Percentiles rank a stretch among this genome's conserved stretches.
Evolutionary conservation across 2,113 vertebrate species (phyloP).

Genomic region (Nothocercus julius): DNA sequence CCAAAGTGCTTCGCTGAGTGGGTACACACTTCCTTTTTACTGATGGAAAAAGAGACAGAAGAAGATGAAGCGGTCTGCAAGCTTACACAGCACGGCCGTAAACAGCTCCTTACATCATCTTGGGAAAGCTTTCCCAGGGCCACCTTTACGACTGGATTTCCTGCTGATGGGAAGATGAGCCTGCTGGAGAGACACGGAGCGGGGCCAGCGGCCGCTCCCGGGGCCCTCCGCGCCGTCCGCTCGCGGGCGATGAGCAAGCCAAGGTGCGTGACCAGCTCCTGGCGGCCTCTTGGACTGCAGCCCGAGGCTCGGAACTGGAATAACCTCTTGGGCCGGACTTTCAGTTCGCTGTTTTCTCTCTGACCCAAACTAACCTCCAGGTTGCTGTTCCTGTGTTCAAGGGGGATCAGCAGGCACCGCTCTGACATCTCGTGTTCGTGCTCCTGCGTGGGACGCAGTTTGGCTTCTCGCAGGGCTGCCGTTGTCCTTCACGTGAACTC

Average conservation of each 20-base stretch:
- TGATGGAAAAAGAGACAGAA: neutral
- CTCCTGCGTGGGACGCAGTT: neutral
- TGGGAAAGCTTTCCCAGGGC: neutral
- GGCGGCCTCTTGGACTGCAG: rapidly evolving
- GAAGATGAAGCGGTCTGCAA: neutral
- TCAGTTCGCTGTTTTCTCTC: neutral
- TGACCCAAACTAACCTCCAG: neutral
- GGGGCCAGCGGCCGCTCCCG: neutral
- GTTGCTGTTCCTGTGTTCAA: neutral
- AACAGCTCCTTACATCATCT: neutral
- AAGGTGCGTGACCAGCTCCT: neutral
- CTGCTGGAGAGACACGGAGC: rapidly evolving
- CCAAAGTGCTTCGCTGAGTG: neutral
- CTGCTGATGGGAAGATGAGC: neutral
- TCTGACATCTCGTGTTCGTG: neutral
- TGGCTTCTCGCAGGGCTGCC: neutral
- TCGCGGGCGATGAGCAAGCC: rapidly evolving
- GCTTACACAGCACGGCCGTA: neutral
- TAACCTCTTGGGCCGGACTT: neutral
- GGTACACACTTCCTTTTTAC: neutral
- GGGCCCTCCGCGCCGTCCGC: too few species aligned
- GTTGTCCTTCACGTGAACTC: neutral
- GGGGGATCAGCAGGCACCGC: neutral
- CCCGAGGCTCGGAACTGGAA: neutral
- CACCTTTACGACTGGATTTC: neutral